These are phyloP conservation scores for Nomada hirtipes DNA, from an alignment of 2,888 invertebrate species.

Conservation along the genomic window DNA sequence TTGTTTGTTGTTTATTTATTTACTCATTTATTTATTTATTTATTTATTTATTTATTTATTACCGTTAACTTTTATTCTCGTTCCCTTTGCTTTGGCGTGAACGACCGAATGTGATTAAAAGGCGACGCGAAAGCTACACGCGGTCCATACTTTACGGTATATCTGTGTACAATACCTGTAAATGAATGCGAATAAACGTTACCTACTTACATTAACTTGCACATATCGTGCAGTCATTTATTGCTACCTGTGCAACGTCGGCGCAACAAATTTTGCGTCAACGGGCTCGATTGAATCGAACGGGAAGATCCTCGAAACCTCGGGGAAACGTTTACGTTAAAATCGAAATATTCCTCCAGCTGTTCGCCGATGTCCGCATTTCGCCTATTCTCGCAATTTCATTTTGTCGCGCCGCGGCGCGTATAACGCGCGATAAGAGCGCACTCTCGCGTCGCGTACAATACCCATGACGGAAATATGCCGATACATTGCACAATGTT, in stretches of 20 bases:
- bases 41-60: background rate
- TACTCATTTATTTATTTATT: background rate
- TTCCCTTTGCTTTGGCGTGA: background rate
- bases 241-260: background rate
- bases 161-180: constrained; percentile 53
- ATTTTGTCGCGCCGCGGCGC: too few relatives aligned
- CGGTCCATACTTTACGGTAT: constrained; percentile 35
- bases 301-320: background rate
- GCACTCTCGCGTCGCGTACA: constrained; percentile 8
- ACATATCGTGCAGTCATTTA: constrained; percentile 14
- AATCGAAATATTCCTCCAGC: too few relatives aligned
- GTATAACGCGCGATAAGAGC: background rate
- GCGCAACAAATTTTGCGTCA: too few relatives aligned
- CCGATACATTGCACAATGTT: background rate
- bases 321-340: too few relatives aligned
- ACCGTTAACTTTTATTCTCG: too few relatives aligned
- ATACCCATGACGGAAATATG: background rate
- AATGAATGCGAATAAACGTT: constrained; percentile 75
- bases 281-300: background rate
- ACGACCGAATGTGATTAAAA: constrained; percentile 2
- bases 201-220: constrained; percentile 71
- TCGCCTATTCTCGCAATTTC: too few relatives aligned
- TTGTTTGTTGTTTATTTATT: too few relatives aligned
- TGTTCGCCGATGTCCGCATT: too few relatives aligned
- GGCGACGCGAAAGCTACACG: background rate